Conservation (phyloP, 2,797 vertebrate genomes). For the Lerista edwardsae region DNA sequence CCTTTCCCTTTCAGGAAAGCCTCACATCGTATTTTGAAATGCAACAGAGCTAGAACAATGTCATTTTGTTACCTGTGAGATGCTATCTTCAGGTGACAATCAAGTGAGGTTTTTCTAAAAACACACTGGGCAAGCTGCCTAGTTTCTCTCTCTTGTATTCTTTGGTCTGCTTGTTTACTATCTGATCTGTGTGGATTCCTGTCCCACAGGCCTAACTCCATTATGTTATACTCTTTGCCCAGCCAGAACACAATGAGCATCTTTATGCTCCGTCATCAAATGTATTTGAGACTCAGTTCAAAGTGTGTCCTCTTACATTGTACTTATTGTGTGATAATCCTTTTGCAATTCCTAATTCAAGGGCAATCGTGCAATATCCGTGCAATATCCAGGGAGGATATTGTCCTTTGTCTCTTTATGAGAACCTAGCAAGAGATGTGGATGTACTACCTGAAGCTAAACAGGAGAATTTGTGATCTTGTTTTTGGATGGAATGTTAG, state of each 20-base stretch:
- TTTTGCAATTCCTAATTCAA: neutral
- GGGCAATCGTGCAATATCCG: neutral
- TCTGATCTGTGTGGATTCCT: neutral
- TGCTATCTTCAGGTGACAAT: constrained; percentile 29
- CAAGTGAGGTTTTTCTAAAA: constrained; percentile 18
- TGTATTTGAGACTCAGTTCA: neutral
- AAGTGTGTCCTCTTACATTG: neutral
- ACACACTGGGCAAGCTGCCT: constrained; percentile 21
- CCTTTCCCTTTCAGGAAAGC: neutral
- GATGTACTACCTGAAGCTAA: no score
- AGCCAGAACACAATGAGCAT: neutral
- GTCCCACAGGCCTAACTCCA: neutral
- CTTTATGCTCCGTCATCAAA: neutral
- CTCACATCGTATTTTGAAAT: constrained; percentile 20
- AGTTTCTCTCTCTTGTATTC: neutral
- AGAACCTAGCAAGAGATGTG: no score
- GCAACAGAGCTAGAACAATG: constrained; percentile 33
- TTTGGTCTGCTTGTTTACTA: neutral
- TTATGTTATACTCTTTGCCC: neutral
- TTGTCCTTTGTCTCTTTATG: no score
- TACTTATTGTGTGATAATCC: neutral
- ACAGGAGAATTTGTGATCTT: no score
- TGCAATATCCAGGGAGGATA: neutral
- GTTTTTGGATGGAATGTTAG: no score
- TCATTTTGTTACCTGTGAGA: constrained; percentile 38